These are phyloP conservation scores for Apus apus DNA, from an alignment of 2,113 vertebrate species.

Conservation along the genomic window DNA sequence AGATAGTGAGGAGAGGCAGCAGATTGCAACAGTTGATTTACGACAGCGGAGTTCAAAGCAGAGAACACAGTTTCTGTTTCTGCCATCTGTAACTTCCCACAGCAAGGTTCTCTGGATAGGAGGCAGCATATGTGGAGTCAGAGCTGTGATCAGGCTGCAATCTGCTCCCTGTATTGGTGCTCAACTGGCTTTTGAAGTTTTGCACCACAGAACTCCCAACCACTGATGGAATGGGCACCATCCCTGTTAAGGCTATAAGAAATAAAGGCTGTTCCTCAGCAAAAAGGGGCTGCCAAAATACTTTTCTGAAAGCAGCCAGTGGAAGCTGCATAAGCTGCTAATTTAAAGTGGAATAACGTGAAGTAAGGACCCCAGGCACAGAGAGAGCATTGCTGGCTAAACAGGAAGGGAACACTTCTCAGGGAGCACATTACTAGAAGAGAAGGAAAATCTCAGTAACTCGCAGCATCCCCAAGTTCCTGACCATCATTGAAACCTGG, in stretches of 20 bases:
- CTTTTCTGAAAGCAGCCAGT: neutral
- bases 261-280: neutral
- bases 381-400: neutral
- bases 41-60: neutral
- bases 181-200: neutral
- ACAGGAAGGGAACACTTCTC: neutral
- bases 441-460: neutral
- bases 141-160: neutral
- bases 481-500: neutral
- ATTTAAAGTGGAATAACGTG: neutral
- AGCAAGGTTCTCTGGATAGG: neutral
- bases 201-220: neutral
- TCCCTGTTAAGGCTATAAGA: neutral
- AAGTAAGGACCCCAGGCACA: neutral
- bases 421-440: neutral
- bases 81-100: neutral
- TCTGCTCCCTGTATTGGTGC: neutral
- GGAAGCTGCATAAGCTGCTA: neutral
- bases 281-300: neutral
- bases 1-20: neutral
- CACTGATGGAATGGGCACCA: neutral
- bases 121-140: neutral
- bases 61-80: neutral
- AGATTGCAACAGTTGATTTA: neutral
- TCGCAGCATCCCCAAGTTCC: neutral